These are phyloP conservation scores for Eublepharis macularius DNA, from an alignment of 2,113 vertebrate genomes.

Conservation along the genomic window DNA sequence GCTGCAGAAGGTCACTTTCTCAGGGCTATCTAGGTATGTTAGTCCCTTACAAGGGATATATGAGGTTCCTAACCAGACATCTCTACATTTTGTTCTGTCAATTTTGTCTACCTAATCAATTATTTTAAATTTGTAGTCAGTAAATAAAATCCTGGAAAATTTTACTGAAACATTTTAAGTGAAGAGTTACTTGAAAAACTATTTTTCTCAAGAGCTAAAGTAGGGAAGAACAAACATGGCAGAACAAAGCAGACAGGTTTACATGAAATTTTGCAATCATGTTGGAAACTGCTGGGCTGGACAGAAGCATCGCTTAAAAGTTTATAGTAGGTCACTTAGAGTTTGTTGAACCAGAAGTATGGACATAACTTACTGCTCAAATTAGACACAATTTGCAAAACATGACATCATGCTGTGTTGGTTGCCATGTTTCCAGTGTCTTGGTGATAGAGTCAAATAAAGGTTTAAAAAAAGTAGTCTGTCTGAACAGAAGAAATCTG, in stretches of 20 bases:
- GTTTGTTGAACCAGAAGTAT: slow-evolving; percentile 1
- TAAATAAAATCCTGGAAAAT: not conserved
- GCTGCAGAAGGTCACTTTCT: too few species aligned
- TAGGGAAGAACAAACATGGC: slow-evolving; percentile 29
- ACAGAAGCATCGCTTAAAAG: slow-evolving; percentile 21
- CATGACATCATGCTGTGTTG: not conserved
- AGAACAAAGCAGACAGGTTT: slow-evolving; percentile 19
- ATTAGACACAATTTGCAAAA: slow-evolving; percentile 11
- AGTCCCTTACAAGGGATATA: too few species aligned
- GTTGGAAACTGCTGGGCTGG: not conserved
- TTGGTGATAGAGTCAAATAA: slow-evolving; percentile 6
- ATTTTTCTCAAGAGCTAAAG: slow-evolving; percentile 31
- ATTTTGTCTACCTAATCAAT: too few species aligned
- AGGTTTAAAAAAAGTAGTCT: slow-evolving; percentile 18
- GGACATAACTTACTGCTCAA: slow-evolving; percentile 8
- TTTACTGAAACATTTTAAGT: not conserved
- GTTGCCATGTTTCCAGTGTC: not conserved
- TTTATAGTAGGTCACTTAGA: slow-evolving; percentile 19
- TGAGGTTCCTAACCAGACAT: too few species aligned
- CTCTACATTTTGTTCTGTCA: too few species aligned
- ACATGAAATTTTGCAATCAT: slow-evolving; percentile 40
- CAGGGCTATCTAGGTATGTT: too few species aligned
- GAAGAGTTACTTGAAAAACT: not conserved
- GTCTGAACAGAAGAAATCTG: not conserved
- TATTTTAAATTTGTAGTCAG: too few species aligned